Evolutionary conservation across 2,113 vertebrate species (phyloP).

Genomic region (Steatornis caripensis): DNA sequence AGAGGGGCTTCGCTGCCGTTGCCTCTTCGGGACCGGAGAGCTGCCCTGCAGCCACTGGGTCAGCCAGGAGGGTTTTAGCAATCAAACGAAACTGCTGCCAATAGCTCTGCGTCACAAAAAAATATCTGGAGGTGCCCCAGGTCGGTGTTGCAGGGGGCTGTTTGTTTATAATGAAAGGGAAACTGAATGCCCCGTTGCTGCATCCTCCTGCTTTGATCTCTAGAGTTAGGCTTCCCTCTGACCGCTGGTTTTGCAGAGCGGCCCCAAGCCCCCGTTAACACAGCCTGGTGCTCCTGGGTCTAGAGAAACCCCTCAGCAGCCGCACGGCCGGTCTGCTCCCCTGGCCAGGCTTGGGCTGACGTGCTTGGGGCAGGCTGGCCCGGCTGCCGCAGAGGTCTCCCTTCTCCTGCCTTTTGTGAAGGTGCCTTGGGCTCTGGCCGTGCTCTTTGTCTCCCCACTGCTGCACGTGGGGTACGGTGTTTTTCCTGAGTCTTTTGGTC

Average conservation of each 20-base stretch:
- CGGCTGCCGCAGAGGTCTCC: neutral
- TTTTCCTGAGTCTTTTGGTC: neutral
- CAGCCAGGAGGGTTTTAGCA: neutral
- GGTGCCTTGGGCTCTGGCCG: neutral
- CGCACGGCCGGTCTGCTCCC: fast-evolving
- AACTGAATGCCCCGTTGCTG: neutral
- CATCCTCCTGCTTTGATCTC: neutral
- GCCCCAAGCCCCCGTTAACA: fast-evolving
- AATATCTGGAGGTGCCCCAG: neutral
- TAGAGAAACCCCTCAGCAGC: neutral
- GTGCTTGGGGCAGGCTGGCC: neutral
- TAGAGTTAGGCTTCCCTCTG: neutral
- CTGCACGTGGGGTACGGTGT: neutral
- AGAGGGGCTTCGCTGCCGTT: neutral
- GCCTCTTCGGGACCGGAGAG: neutral
- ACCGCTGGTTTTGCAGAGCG: neutral
- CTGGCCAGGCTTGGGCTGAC: fast-evolving
- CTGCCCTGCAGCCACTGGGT: neutral
- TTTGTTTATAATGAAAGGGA: too few relatives aligned
- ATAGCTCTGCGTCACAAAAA: neutral
- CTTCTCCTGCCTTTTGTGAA: neutral
- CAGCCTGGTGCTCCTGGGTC: neutral
- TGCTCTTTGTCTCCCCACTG: neutral
- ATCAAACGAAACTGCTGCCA: neutral
- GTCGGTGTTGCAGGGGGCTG: neutral